These are phyloP conservation scores for Scaptomyza flava DNA, from an alignment of 2,888 invertebrate species.

Conservation along the genomic window DNA sequence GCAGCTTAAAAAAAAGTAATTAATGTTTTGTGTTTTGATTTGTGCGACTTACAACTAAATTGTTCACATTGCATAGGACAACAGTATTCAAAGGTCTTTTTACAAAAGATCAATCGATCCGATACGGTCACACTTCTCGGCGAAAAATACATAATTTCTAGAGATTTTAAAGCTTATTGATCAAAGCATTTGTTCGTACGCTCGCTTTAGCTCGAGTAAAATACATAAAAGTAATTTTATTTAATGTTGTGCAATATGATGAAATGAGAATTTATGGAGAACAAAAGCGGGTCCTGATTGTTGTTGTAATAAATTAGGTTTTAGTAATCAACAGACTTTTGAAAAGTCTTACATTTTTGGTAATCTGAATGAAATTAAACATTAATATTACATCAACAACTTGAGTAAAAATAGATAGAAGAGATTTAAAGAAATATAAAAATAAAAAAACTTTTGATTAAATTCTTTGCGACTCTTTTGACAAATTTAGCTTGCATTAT, in stretches of 20 bases:
- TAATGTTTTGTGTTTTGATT: slow-evolving; percentile 45
- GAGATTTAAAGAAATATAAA: neutral
- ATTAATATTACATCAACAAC: neutral
- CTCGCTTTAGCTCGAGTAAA: slow-evolving; percentile 1
- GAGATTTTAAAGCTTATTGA: neutral
- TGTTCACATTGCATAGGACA: slow-evolving; percentile 14
- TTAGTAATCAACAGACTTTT: slow-evolving; percentile 25
- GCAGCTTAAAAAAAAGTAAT: slow-evolving; percentile 62
- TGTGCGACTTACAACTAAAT: slow-evolving; percentile 60
- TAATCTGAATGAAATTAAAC: slow-evolving; percentile 7
- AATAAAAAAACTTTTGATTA: slow-evolving; percentile 7
- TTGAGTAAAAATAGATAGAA: slow-evolving; percentile 1
- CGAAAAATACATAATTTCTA: slow-evolving; percentile 15
- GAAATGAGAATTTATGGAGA: slow-evolving; percentile 9
- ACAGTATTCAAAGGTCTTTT: slow-evolving; percentile 7
- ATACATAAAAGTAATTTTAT: neutral
- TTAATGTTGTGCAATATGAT: slow-evolving; percentile 36
- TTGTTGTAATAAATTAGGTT: slow-evolving; percentile 5
- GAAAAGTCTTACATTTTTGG: slow-evolving; percentile 14
- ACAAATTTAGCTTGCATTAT: slow-evolving; percentile 8
- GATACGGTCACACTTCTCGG: slow-evolving; percentile 8
- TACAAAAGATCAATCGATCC: slow-evolving; percentile 9
- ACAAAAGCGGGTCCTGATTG: slow-evolving; percentile 15
- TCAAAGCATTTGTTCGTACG: slow-evolving; percentile 8
- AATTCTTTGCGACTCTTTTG: slow-evolving; percentile 7